Percentiles rank a stretch among this genome's conserved stretches.
Evolutionary conservation across 23 tunicate species (phyloP).

Genomic region (Halocynthia roretzi): DNA sequence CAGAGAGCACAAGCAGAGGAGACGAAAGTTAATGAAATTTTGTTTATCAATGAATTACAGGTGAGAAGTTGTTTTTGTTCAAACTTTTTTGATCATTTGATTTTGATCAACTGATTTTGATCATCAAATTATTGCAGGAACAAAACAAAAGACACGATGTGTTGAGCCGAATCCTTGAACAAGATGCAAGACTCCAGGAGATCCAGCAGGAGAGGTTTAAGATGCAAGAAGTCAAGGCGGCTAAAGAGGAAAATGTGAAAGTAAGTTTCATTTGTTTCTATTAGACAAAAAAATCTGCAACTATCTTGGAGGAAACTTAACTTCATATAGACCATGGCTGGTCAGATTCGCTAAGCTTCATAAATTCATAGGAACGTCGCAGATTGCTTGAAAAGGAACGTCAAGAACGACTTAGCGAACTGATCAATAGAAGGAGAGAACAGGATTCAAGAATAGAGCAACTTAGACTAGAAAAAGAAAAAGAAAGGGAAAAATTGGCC

Average conservation of each 20-base stretch:
- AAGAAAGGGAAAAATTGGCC: slow-evolving; percentile 87
- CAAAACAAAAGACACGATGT: slow-evolving; percentile 92
- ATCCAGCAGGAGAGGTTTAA: slow-evolving; percentile 59
- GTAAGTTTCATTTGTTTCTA: slow-evolving; percentile 20
- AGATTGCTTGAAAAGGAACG: slow-evolving; percentile 87
- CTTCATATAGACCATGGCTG: too few relatives aligned
- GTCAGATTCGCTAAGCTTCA: too few relatives aligned
- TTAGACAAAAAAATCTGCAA: too few relatives aligned
- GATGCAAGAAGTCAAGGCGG: slow-evolving; percentile 62
- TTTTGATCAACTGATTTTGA: background rate
- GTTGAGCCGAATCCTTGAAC: slow-evolving; percentile 71
- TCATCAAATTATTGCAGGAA: slow-evolving; percentile 33
- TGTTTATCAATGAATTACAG: slow-evolving; percentile 92
- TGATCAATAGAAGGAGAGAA: slow-evolving; percentile 70
- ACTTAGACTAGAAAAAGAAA: slow-evolving; percentile 65
- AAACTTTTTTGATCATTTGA: background rate
- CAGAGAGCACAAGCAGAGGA: slow-evolving; percentile 91
- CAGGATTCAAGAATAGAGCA: slow-evolving; percentile 83
- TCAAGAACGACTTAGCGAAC: slow-evolving; percentile 66
- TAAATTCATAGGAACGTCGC: slow-evolving; percentile 51
- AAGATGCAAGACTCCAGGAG: slow-evolving; percentile 79
- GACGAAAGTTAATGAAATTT: slow-evolving; percentile 87
- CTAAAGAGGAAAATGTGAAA: slow-evolving; percentile 84
- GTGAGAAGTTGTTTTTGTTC: slow-evolving; percentile 14
- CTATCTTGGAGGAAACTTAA: too few relatives aligned